Conservation (phyloP, 2,797 vertebrate species). For the Pangasius macronema region DNA sequence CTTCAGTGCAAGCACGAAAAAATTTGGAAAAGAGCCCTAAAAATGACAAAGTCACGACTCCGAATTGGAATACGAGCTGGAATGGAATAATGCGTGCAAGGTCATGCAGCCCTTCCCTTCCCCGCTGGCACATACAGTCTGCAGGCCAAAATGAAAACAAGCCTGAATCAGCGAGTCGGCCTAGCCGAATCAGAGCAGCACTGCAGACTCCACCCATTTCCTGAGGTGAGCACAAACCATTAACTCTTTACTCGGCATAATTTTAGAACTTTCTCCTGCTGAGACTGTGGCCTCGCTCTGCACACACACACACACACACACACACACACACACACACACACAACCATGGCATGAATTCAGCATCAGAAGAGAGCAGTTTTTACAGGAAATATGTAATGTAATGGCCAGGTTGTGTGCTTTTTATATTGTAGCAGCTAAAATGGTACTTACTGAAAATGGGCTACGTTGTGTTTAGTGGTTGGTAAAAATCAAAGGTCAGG, state of each 20-base stretch:
- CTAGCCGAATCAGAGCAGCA: constrained; percentile 1
- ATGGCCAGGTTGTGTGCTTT: neutral
- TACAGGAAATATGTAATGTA: neutral
- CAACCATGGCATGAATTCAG: neutral
- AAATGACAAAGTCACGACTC: neutral
- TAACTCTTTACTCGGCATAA: constrained; percentile 3
- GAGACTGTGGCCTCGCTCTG: neutral
- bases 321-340: neutral
- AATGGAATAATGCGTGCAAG: constrained; percentile 40
- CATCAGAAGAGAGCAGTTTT: neutral
- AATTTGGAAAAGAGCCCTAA: neutral
- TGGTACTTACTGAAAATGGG: neutral
- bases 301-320: neutral
- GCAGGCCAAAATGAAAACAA: constrained; percentile 39
- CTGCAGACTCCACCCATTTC: constrained; percentile 42
- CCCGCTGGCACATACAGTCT: constrained; percentile 38
- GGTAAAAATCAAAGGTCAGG: neutral
- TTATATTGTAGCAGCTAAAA: neutral
- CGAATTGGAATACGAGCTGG: constrained; percentile 24
- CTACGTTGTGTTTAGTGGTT: neutral
- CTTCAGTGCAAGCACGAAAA: neutral
- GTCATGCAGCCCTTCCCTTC: constrained; percentile 44
- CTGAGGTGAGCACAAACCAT: constrained; percentile 34
- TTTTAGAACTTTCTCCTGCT: neutral
- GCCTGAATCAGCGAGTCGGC: constrained; percentile 28